These are phyloP conservation scores for Calidris pygmaea DNA, from an alignment of 2,113 vertebrate genomes.

Conservation along the genomic window DNA sequence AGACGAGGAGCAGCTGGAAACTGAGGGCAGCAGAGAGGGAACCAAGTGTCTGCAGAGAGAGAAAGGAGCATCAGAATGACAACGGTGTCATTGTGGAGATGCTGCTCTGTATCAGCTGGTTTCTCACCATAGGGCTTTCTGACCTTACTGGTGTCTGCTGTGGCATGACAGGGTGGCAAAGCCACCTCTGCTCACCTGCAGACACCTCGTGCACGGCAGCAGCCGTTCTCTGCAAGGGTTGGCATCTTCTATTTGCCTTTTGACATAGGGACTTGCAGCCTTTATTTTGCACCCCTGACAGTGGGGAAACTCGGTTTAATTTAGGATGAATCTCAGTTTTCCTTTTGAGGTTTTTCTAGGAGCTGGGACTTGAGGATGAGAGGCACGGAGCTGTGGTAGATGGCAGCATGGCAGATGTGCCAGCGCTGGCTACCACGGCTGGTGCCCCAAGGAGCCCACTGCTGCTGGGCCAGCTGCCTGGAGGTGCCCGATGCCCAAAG, in stretches of 20 bases:
- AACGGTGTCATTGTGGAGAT: background rate
- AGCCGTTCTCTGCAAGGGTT: background rate
- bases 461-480: fast-evolving
- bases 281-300: background rate
- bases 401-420: background rate
- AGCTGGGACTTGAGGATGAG: background rate
- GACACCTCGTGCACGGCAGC: fast-evolving
- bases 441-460: background rate
- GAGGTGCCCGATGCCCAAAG: background rate
- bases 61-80: fast-evolving
- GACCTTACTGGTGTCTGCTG: background rate
- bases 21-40: background rate
- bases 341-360: background rate
- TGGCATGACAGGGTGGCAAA: too few species aligned
- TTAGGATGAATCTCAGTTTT: background rate
- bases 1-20: background rate
- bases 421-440: fast-evolving
- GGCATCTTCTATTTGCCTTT: background rate
- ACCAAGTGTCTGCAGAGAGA: background rate
- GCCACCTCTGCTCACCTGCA: background rate
- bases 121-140: background rate
- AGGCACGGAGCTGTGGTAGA: fast-evolving
- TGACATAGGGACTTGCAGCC: background rate
- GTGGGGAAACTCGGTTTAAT: background rate
- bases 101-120: fast-evolving